Conservation (phyloP, 2,888 invertebrate species). For the Chrysomela aeneicollis region DNA sequence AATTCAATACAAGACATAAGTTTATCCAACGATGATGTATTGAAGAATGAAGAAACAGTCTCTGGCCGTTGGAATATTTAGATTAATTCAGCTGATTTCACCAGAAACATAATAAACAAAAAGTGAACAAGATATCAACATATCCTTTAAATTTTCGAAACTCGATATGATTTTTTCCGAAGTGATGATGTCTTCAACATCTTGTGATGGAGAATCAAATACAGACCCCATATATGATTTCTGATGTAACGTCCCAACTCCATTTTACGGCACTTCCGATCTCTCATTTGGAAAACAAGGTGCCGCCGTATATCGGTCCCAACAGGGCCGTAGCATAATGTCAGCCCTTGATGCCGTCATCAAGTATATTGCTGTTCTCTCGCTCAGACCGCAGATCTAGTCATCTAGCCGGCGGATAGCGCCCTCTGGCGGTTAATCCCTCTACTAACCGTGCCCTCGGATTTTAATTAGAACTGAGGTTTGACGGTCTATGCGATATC, state of each 20-base stretch:
- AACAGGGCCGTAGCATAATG: slow-evolving; percentile 60
- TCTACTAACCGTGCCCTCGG: slow-evolving; percentile 53
- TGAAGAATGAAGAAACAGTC: too few relatives aligned
- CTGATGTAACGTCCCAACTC: not conserved
- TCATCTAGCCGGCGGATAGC: slow-evolving; percentile 37
- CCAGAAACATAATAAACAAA: too few relatives aligned
- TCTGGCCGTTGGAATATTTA: too few relatives aligned
- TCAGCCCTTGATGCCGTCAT: slow-evolving; percentile 58
- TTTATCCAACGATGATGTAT: too few relatives aligned
- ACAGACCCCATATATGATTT: not conserved
- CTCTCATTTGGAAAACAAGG: slow-evolving; percentile 49
- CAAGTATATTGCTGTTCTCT: slow-evolving; percentile 62
- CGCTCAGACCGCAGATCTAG: slow-evolving; percentile 58
- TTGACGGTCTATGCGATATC: not conserved
- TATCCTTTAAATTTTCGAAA: too few relatives aligned
- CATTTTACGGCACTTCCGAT: slow-evolving; percentile 13
- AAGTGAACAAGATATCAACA: too few relatives aligned
- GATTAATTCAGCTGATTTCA: too few relatives aligned
- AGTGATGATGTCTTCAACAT: too few relatives aligned
- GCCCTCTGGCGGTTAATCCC: slow-evolving; percentile 46
- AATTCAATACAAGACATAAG: too few relatives aligned
- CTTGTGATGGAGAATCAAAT: too few relatives aligned
- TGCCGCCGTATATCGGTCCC: slow-evolving; percentile 60
- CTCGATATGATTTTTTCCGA: too few relatives aligned
- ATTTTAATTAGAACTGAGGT: slow-evolving; percentile 52